Evolutionary conservation across 2,888 invertebrate species (phyloP), one percentile per base, ranked within the genome.

Genomic region (Embidobia sp.): DNA sequence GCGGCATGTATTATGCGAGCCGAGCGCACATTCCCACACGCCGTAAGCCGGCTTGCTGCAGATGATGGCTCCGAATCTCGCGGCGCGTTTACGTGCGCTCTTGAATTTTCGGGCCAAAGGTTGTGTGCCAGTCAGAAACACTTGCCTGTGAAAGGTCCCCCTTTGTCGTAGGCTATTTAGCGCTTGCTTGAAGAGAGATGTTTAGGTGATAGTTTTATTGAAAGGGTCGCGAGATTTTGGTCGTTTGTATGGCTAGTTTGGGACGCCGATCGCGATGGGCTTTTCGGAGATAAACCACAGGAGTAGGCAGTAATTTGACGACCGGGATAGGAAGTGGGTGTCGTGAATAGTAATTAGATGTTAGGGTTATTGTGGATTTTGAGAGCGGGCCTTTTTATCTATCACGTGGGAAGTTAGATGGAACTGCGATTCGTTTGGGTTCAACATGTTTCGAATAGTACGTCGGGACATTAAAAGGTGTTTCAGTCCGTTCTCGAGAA

Each of bases 21-120:
- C 42, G 53, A 44, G 59, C 49, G 51, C 75, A 79, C 78, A 76
- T 79, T 72, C 79, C 73, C 75, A 69, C 79, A 79, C 66, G 55
- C 42, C 13, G 40, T 18, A 29, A 40, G 46, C 49, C 26, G 33
- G n/a, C n/a, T 11, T 29, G 55, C 40, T 22, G 27, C 46, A 40
- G 44, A 22, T 49, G 63, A 64, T 64, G 53, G n/a, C 15, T 18
- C 44, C 46, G 44, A 35, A 37, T 49, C 57, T 29, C 18, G 42
- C 27, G 31, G 51, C 35, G 26, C 33, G 11, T 44, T 72, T 61
- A 63, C 55, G 61, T 63, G 53, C 51, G 51, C 48, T 22, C 18
- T 11, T 8, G 33, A 37, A 16, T 64, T 69, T 57, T 55, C 55
- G 19, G 57, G 40, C 63, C 46, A 55, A 55, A 63, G 63, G 53